These are phyloP conservation scores for Archivesica marissinica DNA, from an alignment of 1,140 invertebrate species.

Conservation along the genomic window DNA sequence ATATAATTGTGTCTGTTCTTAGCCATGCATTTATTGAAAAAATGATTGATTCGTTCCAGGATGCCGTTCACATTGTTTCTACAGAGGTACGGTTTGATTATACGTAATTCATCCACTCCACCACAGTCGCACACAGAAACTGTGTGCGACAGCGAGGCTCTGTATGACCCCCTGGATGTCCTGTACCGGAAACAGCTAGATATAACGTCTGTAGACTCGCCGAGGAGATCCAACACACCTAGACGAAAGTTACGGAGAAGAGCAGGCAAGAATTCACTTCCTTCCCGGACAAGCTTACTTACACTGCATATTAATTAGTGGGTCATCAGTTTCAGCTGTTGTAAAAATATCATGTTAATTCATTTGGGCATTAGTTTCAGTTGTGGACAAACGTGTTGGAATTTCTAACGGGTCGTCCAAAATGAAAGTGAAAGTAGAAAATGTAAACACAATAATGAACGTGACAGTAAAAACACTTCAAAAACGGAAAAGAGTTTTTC, in stretches of 20 bases:
- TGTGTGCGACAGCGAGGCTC: neutral
- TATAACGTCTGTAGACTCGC: constrained; percentile 29
- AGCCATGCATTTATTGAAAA: too few species aligned
- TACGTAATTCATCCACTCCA: constrained; percentile 81
- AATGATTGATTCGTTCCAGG: constrained; percentile 64
- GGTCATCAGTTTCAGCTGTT: too few species aligned
- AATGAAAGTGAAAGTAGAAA: too few species aligned
- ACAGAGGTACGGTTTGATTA: constrained; percentile 94
- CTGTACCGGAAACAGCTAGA: constrained; percentile 62
- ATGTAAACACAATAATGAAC: too few species aligned
- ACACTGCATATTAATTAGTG: too few species aligned
- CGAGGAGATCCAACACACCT: constrained; percentile 56
- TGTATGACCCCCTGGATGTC: constrained; percentile 60
- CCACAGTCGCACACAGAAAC: constrained; percentile 15
- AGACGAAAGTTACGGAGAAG: constrained; percentile 66
- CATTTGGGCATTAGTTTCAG: too few species aligned
- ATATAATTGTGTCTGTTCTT: neutral
- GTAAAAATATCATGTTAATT: too few species aligned
- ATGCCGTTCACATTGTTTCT: constrained; percentile 94
- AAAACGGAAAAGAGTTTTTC: too few species aligned
- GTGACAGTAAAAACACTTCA: too few species aligned
- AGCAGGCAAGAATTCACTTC: constrained; percentile 65
- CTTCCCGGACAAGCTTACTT: too few species aligned
- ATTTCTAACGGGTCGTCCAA: too few species aligned
- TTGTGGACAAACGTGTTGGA: too few species aligned